Evolutionary conservation across 1,140 invertebrate species (phyloP), one percentile per base, ranked within the genome.

Genomic region (Halotydeus destructor): DNA sequence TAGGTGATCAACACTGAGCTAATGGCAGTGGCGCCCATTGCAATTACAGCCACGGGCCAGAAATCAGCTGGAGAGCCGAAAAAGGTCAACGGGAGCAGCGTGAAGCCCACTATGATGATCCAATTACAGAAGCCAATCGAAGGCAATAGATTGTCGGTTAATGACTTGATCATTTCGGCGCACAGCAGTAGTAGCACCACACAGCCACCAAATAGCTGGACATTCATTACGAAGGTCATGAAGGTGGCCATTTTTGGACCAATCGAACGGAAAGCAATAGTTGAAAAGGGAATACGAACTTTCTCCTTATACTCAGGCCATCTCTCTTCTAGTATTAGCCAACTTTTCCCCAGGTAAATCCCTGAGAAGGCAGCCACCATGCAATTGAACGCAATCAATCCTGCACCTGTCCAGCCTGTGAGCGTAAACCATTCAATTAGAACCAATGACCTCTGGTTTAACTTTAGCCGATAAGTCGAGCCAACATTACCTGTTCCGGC

Each of bases 21-120:
- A 3, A 47, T 12, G 4, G 23, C 16, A 1, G 42, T 41, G 3
- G 27, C 14, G 23, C 23, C 1, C 34, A 47, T 30, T 18, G 42
- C 42, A 18, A 8, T 5, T 18, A 16, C 37, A 19, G 41, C 41
- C 3, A 40, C 37, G 19, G 47, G 37, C 74, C 69, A 69, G 55
- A 76, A 76, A 49, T 77, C 72, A 52, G 72, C 74, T 2, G 77
- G 76, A 4, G 72, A 70, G 25, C 73, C 74, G 1, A 76, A 63
- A 61, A 74, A 74, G 48, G 72, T 69, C 0, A 72, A 52, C 0
- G 75, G 74, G 5, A 66, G 67, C 3, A 78, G 60, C 0, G 62
- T 50, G 2, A 60, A 55, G 0, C 67, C 69, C 12, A 78, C 66
- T 2, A 77, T 60, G 2, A 76, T 51, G 47, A 75, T 67, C 64